Evolutionary conservation across 1,140 invertebrate species (phyloP), one percentile per base, ranked within the genome.

Genomic region (Penaeus vannamei): DNA sequence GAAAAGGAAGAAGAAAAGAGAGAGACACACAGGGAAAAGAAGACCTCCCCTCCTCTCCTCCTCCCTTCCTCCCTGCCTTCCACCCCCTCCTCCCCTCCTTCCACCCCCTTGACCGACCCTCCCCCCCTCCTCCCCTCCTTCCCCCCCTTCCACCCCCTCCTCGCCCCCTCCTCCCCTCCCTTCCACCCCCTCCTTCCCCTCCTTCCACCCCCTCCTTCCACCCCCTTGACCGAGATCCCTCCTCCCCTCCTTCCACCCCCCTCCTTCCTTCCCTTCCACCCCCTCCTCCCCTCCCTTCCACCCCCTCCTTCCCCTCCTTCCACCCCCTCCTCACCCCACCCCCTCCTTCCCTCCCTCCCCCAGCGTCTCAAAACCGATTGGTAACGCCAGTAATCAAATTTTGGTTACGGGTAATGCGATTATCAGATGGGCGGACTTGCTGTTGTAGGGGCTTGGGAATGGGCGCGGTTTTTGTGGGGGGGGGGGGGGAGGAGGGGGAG

Each of bases 371-470:
- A 84, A 84, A 84, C 82, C 82, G 82, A 84, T 84, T 84, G 82
- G 82, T 61, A 32, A 84, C 82, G 82, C 82, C 61, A 32, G 82
- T 84, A 84, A 84, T 84, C 82, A 84, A 84, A 66, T 84, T 84
- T 84, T 84, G 82, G 82, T 84, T 84, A 84, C 82, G 82, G 59
- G 36, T 84, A 84, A 84, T 22, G 82, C 26, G 82, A 84, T 84
- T 84, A 84, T n/a, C 29, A 84, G n/a, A 29, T 84, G 82, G 82
- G 82, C 60, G 82, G 60, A 29, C 26, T 60, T 84, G 61, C 53
- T 53, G 53, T 53, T 53, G 53, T 53, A 53, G 53, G 17, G 53
- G 53, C 12, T 12, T 1, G 53, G 53, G 53, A 17, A 2, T 12
- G 53, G 53, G 17, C 53, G 53, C 10, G 17, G 53, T 53, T 17